A percentile compares a stretch with the other conserved stretches of the same genome.
Conservation (phyloP, 1,140 invertebrate genomes). For the Homarus americanus region DNA sequence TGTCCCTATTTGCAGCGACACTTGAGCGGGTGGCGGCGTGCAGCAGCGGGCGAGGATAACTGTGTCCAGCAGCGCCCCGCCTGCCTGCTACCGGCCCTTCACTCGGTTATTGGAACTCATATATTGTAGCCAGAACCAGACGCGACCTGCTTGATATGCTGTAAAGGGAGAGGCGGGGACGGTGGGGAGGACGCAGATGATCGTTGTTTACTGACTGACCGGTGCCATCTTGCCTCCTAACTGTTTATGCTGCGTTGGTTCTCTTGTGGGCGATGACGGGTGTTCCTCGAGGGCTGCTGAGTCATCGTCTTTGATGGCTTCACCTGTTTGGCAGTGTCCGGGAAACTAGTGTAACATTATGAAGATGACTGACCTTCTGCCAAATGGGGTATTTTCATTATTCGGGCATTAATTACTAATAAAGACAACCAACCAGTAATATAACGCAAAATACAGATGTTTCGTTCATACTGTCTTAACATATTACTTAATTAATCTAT, state of each 20-base stretch:
- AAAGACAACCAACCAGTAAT: too few species aligned
- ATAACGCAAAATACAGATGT: too few species aligned
- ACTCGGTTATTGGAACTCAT: conserved; percentile 65
- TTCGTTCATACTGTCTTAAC: too few species aligned
- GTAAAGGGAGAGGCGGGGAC: conserved; percentile 35
- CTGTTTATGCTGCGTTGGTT: conserved; percentile 6
- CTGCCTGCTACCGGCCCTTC: conserved; percentile 37
- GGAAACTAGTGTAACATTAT: too few species aligned
- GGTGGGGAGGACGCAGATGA: neutral
- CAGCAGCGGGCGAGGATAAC: conserved; percentile 5
- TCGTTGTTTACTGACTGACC: conserved; percentile 36
- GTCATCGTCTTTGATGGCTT: conserved; percentile 18
- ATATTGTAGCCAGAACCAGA: conserved; percentile 49
- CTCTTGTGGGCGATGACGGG: conserved; percentile 2
- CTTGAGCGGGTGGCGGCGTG: neutral
- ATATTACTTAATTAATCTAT: too few species aligned
- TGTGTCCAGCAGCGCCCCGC: neutral
- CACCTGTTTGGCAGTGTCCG: neutral
- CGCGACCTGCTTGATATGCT: conserved; percentile 38
- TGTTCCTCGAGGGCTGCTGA: neutral
- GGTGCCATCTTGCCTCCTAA: conserved; percentile 28
- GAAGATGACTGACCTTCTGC: too few species aligned
- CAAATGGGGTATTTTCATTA: too few species aligned
- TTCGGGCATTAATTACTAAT: too few species aligned
- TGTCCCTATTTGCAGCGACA: conserved; percentile 21